A percentile compares a stretch with the other conserved stretches of the same genome.
Evolutionary conservation across 2,888 invertebrate genomes (phyloP).

Genomic region (Sthenelais limicola): DNA sequence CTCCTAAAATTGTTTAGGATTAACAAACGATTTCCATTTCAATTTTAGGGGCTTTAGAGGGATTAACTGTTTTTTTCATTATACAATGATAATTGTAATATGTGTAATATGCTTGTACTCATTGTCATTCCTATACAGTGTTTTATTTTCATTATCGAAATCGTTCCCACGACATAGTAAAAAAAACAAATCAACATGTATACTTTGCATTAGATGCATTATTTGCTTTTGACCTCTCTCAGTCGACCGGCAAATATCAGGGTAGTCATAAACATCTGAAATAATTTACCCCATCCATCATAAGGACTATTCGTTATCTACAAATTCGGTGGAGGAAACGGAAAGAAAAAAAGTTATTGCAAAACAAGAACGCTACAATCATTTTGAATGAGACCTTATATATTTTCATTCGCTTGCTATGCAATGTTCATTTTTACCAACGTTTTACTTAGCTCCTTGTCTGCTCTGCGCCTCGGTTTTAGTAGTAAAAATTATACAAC

Average conservation of each 20-base stretch:
- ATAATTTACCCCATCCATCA: too few relatives aligned
- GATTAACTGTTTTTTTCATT: neutral
- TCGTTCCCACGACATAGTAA: constrained; percentile 18
- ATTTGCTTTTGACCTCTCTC: neutral
- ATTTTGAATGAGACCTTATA: too few relatives aligned
- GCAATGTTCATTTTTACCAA: too few relatives aligned
- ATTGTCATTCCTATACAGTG: too few relatives aligned
- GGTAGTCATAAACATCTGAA: too few relatives aligned
- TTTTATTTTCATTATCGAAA: constrained; percentile 15
- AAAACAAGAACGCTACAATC: neutral
- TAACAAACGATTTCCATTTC: neutral
- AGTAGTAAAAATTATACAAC: too few relatives aligned
- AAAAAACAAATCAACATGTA: constrained; percentile 20
- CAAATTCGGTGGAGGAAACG: neutral
- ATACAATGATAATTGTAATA: constrained; percentile 19
- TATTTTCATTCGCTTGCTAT: too few relatives aligned
- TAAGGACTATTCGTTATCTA: constrained; percentile 14
- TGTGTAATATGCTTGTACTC: too few relatives aligned
- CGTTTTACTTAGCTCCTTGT: too few relatives aligned
- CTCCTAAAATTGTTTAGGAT: constrained; percentile 2
- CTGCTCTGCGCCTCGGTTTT: too few relatives aligned
- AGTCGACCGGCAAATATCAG: too few relatives aligned
- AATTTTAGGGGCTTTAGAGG: neutral
- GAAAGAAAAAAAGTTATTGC: neutral
- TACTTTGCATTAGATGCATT: constrained; percentile 32